phyloP scores from a whole-genome alignment of 2,888 invertebrate species.

The Dichetophora obliterata region DNA sequence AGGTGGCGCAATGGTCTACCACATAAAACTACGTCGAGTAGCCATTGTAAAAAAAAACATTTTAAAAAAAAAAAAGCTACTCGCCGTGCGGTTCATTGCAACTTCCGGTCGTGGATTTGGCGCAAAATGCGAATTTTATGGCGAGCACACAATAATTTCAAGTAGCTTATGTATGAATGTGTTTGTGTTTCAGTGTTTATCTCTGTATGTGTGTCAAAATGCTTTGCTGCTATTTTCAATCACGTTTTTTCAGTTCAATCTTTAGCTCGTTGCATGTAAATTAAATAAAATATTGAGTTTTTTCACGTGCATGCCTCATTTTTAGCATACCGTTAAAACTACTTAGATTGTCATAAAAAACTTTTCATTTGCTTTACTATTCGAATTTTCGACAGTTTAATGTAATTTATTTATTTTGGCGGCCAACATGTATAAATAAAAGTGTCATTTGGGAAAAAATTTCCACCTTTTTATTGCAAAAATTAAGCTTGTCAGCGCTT shows the following conservation, averaged over 20 bases:
- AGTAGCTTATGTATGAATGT: neutral
- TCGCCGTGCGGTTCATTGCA: neutral
- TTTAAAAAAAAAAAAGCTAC: too few species aligned
- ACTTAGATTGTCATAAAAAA: too few species aligned
- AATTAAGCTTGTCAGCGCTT: neutral
- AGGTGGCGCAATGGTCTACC: neutral
- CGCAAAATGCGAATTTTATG: neutral
- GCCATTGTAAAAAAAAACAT: too few species aligned
- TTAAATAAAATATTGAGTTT: slow-evolving; percentile 10
- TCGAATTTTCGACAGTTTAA: too few species aligned
- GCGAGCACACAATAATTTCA: neutral
- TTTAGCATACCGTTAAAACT: neutral
- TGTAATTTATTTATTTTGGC: neutral
- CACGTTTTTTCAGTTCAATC: neutral
- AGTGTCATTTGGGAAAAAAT: neutral
- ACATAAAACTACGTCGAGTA: neutral
- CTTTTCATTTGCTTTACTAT: too few species aligned
- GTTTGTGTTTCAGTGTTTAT: slow-evolving; percentile 11
- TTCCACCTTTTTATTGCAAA: neutral
- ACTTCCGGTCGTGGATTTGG: neutral
- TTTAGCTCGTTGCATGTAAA: neutral
- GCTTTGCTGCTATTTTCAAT: neutral
- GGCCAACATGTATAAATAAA: too few species aligned
- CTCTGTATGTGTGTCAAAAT: slow-evolving; percentile 9
- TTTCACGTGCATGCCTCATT: slow-evolving; percentile 5